phyloP scores from a whole-genome alignment of 2,888 invertebrate genomes.

The Leptarthrus brevirostris region DNA sequence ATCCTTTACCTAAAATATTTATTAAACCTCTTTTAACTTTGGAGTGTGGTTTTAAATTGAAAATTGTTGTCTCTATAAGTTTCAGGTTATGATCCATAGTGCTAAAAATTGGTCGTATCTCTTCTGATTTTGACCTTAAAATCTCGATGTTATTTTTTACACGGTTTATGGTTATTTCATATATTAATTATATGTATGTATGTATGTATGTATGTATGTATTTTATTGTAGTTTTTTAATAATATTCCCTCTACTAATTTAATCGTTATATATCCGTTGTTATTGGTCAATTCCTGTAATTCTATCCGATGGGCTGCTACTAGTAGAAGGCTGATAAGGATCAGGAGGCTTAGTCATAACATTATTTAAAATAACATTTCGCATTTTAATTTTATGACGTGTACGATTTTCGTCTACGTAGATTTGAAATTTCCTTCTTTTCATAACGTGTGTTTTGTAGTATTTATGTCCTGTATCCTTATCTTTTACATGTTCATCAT shows the following conservation, averaged over 20 bases:
- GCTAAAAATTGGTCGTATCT: too few species aligned
- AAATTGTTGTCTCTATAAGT: not conserved
- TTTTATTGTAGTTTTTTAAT: not conserved
- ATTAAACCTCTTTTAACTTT: too few species aligned
- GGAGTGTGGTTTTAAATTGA: not conserved
- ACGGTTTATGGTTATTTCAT: not conserved
- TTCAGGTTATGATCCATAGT: not conserved
- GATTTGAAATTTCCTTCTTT: constrained; percentile 5
- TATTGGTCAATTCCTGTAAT: constrained; percentile 11
- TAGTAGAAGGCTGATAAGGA: not conserved
- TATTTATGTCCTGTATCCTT: too few species aligned
- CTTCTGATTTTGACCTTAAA: not conserved
- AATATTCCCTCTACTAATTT: too few species aligned
- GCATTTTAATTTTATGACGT: too few species aligned
- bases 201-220: too few species aligned
- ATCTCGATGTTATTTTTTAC: not conserved
- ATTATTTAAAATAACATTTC: too few species aligned
- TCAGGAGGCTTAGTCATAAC: not conserved
- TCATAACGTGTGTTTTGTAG: constrained; percentile 9
- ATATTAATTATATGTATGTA: too few species aligned
- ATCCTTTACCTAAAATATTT: not conserved
- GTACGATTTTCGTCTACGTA: too few species aligned
- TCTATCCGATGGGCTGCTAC: not conserved
- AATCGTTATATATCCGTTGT: constrained; percentile 15
- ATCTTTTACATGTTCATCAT: constrained; percentile 6